phyloP scores from a whole-genome alignment of 2,888 invertebrate genomes.

The Aporophyla lueneburgensis region DNA sequence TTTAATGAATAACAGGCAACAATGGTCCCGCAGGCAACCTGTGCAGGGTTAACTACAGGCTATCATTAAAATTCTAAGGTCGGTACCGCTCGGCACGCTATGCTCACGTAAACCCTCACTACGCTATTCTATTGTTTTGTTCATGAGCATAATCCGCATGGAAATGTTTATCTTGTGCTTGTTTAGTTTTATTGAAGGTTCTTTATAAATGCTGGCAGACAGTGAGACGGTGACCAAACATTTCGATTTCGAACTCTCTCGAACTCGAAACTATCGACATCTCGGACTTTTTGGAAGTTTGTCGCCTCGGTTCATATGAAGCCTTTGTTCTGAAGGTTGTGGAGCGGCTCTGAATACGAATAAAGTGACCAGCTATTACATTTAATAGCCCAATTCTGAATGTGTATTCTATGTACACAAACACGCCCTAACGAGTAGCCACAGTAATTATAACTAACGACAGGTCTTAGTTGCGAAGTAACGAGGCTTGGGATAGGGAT shows the following conservation, averaged over 20 bases:
- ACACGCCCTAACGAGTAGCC: constrained; percentile 53
- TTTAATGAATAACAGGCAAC: constrained; percentile 60
- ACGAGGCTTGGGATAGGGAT: constrained; percentile 1
- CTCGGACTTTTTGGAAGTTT: constrained; percentile 1
- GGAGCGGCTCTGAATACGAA: constrained; percentile 12
- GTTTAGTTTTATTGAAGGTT: constrained; percentile 32
- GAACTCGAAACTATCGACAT: constrained; percentile 11
- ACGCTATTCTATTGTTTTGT: constrained; percentile 57
- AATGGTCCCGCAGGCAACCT: constrained; percentile 55
- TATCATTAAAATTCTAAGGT: constrained; percentile 83
- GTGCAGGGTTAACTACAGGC: constrained; percentile 49
- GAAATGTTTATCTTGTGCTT: constrained; percentile 28
- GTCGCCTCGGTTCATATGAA: background rate
- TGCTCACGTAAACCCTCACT: constrained; percentile 62
- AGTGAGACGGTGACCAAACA: background rate
- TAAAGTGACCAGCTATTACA: constrained; percentile 40
- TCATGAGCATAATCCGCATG: constrained; percentile 29
- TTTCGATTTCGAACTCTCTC: background rate
- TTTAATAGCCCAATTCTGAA: constrained; percentile 44
- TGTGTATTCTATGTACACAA: constrained; percentile 39
- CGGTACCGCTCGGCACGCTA: constrained; percentile 74
- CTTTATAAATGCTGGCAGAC: background rate
- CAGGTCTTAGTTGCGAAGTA: constrained; percentile 12
- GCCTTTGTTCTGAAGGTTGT: constrained; percentile 20
- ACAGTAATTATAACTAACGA: constrained; percentile 56